phyloP scores from a whole-genome alignment of 1,140 invertebrate species.

The Drosophila malerkotliana region DNA sequence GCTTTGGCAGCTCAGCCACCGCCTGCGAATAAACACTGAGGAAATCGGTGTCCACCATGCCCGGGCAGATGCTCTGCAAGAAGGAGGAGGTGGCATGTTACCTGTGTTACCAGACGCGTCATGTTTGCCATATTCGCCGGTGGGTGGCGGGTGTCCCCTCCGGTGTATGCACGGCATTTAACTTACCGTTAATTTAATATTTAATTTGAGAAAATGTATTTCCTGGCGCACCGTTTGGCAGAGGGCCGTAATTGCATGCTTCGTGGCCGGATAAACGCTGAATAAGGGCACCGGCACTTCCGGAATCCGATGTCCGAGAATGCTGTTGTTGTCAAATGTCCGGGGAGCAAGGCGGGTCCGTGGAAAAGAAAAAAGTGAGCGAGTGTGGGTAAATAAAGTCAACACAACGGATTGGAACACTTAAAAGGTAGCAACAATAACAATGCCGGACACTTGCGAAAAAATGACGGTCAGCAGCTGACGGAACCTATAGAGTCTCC shows the following conservation, averaged over 20 bases:
- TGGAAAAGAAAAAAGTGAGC: constrained; percentile 20
- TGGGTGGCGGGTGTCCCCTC: background rate
- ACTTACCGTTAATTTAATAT: constrained; percentile 85
- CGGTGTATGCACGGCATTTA: constrained; percentile 75
- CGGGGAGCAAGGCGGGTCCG: constrained; percentile 3
- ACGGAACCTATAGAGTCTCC: constrained; percentile 12
- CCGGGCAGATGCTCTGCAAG: constrained; percentile 86
- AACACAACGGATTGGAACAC: constrained; percentile 72
- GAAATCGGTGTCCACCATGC: constrained; percentile 86
- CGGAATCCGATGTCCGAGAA: constrained; percentile 85
- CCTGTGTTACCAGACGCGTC: constrained; percentile 36
- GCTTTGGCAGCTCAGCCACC: constrained; percentile 82
- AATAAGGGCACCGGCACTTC: constrained; percentile 84
- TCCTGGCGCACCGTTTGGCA: constrained; percentile 86
- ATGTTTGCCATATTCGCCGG: constrained; percentile 42
- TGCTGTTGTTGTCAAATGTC: constrained; percentile 73
- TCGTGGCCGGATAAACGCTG: constrained; percentile 86
- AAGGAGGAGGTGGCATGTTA: constrained; percentile 1
- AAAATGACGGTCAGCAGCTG: constrained; percentile 69
- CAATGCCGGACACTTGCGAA: constrained; percentile 38
- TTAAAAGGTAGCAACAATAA: constrained; percentile 65
- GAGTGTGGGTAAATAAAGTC: constrained; percentile 71
- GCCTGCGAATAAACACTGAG: constrained; percentile 80
- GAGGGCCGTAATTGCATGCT: constrained; percentile 86
- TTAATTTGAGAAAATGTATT: constrained; percentile 84